Conservation (phyloP, 2,113 vertebrate genomes). For the Sinocyclocheilus anshuiensis region DNA sequence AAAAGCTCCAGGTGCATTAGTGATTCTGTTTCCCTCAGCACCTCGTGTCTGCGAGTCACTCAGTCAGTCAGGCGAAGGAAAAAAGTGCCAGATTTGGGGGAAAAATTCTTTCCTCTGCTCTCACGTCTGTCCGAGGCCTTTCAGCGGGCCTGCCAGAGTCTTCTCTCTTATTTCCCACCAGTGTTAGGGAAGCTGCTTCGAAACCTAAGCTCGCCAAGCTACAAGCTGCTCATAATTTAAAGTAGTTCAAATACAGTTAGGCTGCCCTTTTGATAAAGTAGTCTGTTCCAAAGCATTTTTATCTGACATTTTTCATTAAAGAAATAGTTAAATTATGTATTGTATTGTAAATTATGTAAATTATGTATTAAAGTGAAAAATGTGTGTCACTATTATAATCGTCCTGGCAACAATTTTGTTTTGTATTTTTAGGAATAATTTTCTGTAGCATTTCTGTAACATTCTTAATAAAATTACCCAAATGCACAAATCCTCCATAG, state of each 20-base stretch:
- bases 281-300: background rate
- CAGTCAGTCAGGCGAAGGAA: slow-evolving; percentile 14
- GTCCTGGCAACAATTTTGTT: too few relatives aligned
- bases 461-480: too few relatives aligned
- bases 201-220: slow-evolving; percentile 2
- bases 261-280: slow-evolving; percentile 8
- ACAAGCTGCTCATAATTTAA: slow-evolving; percentile 21
- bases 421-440: too few relatives aligned
- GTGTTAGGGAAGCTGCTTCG: slow-evolving; percentile 6
- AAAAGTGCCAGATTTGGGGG: slow-evolving; percentile 57
- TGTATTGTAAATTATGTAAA: too few relatives aligned
- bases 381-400: background rate
- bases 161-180: slow-evolving; percentile 8
- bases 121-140: slow-evolving; percentile 56
- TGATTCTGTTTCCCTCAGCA: slow-evolving; percentile 48
- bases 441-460: too few relatives aligned
- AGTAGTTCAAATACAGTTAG: slow-evolving; percentile 17
- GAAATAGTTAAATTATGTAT: background rate
- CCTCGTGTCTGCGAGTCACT: slow-evolving; percentile 55
- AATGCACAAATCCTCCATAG: too few relatives aligned
- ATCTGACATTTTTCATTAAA: background rate
- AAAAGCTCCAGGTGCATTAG: slow-evolving; percentile 57
- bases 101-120: slow-evolving; percentile 61
- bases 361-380: background rate
- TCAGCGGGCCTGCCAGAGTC: slow-evolving; percentile 46